A percentile compares a stretch with the other conserved stretches of the same genome.
Conservation (phyloP, 2,113 vertebrate genomes). For the Callorhinus ursinus region DNA sequence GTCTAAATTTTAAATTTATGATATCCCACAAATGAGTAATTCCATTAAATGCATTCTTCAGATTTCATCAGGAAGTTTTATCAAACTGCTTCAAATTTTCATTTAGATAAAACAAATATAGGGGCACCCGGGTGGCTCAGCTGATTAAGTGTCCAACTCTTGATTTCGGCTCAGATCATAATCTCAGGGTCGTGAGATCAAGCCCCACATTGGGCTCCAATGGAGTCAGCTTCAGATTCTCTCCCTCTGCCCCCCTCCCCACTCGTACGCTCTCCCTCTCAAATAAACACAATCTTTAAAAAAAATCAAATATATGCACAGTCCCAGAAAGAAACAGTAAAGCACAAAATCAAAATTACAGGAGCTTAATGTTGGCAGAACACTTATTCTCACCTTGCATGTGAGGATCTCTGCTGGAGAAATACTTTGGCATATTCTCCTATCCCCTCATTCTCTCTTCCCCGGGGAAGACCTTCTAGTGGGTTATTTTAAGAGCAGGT, state of each 20-base stretch:
- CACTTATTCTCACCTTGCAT: fast-evolving
- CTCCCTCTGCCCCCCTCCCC: too few relatives aligned
- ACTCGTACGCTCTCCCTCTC: too few relatives aligned
- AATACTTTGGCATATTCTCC: neutral
- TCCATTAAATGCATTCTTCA: neutral
- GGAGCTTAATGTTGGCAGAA: neutral
- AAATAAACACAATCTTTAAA: neutral
- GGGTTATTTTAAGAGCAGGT: neutral
- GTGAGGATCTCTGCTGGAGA: neutral
- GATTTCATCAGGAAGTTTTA: neutral
- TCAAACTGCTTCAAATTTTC: neutral
- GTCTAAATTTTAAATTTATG: neutral
- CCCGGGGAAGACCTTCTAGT: neutral
- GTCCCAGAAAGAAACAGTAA: neutral
- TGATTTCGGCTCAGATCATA: too few relatives aligned
- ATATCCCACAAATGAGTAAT: neutral
- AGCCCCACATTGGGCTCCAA: neutral
- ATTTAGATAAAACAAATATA: neutral
- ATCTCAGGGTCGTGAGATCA: neutral
- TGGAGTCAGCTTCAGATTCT: neutral
- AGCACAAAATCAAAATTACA: neutral
- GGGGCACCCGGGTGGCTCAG: too few relatives aligned
- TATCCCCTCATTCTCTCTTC: neutral
- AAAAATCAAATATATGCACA: neutral
- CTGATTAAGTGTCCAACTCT: too few relatives aligned